phyloP scores from a whole-genome alignment of 2,797 vertebrate species.

The Alouatta caraya region DNA sequence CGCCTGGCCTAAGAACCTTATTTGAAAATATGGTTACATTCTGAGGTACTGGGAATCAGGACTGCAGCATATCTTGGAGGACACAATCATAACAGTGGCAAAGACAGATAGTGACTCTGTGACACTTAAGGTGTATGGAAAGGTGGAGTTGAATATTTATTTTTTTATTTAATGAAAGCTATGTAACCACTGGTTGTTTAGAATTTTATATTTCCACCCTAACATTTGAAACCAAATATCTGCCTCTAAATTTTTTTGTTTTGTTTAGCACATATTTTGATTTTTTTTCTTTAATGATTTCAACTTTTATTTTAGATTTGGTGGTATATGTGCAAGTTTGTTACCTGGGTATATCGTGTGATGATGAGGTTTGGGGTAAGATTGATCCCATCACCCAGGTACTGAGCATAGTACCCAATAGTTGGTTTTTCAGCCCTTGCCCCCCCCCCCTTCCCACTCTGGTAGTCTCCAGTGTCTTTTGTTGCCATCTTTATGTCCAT shows the following conservation, averaged over 20 bases:
- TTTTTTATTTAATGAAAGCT: not conserved
- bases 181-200: not conserved
- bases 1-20: no score
- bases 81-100: not conserved
- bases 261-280: not conserved
- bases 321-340: no score
- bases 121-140: not conserved
- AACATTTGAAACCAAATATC: not conserved
- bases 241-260: not conserved
- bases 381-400: no score
- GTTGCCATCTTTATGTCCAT: no score
- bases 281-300: no score
- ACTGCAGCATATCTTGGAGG: not conserved
- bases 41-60: not conserved
- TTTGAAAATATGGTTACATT: not conserved
- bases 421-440: no score
- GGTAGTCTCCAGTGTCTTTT: no score
- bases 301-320: no score
- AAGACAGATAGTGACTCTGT: not conserved
- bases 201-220: not conserved
- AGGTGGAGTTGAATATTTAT: not conserved
- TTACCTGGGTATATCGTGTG: no score
- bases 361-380: no score
- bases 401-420: no score
- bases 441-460: no score